These are phyloP conservation scores for Vandiemenella viatica DNA, from an alignment of 2,888 invertebrate genomes.

Conservation along the genomic window DNA sequence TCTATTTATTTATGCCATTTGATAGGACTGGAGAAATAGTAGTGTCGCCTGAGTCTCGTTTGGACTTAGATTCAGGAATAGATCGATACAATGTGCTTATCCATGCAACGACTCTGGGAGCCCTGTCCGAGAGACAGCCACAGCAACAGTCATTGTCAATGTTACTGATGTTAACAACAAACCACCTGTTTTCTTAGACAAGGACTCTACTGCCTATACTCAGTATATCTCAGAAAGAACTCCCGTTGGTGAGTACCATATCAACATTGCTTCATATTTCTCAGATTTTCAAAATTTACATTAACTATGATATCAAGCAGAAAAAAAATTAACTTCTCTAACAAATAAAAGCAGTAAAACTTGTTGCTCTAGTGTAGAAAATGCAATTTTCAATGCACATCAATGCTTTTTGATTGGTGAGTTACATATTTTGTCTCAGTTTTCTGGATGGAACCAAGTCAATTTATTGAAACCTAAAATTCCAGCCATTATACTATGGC, in stretches of 20 bases:
- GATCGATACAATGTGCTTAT: constrained; percentile 47
- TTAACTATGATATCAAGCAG: too few species aligned
- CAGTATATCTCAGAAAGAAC: constrained; percentile 48
- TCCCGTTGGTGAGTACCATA: constrained; percentile 33
- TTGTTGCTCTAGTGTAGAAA: too few species aligned
- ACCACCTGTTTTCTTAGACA: constrained; percentile 54
- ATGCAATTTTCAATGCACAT: too few species aligned
- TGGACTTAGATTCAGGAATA: constrained; percentile 48
- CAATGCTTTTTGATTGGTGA: too few species aligned
- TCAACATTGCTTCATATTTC: not conserved
- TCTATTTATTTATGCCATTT: too few species aligned
- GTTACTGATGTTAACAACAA: constrained; percentile 70
- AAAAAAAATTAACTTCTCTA: too few species aligned
- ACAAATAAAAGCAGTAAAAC: too few species aligned
- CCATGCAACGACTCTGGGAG: constrained; percentile 60
- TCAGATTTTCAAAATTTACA: not conserved
- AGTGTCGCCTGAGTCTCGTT: constrained; percentile 52
- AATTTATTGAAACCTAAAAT: too few species aligned
- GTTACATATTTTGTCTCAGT: too few species aligned
- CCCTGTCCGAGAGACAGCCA: constrained; percentile 62
- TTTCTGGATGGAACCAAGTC: too few species aligned
- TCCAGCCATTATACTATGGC: too few species aligned
- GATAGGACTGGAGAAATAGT: constrained; percentile 53
- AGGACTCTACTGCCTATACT: constrained; percentile 44
- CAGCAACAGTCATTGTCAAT: constrained; percentile 55